phyloP scores from a whole-genome alignment of 2,113 vertebrate genomes.

The Passer domesticus region DNA sequence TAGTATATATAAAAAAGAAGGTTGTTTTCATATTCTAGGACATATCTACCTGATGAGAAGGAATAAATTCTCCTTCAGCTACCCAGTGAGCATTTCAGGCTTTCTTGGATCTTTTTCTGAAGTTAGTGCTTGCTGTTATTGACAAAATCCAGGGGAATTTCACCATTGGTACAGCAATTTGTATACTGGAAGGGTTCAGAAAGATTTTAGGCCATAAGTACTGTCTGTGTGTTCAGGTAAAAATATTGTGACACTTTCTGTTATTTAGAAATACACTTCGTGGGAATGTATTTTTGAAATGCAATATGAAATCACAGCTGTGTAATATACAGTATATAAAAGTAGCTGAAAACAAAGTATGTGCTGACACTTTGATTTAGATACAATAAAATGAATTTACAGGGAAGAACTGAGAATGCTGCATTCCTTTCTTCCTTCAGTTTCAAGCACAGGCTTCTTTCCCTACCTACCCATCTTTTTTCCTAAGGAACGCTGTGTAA shows the following conservation, averaged over 20 bases:
- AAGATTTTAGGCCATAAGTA: background rate
- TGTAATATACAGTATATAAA: slow-evolving; percentile 18
- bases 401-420: slow-evolving; percentile 39
- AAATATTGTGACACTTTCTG: slow-evolving; percentile 4
- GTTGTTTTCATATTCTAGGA: background rate
- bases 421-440: slow-evolving; percentile 35
- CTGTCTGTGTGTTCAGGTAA: background rate
- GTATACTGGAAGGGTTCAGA: background rate
- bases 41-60: background rate
- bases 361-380: slow-evolving; percentile 65
- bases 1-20: background rate
- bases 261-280: slow-evolving; percentile 26
- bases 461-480: background rate
- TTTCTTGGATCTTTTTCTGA: background rate
- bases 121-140: background rate
- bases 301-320: slow-evolving; percentile 29
- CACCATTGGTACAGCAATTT: background rate
- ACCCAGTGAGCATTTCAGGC: background rate
- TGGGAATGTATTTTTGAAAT: slow-evolving; percentile 23
- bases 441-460: slow-evolving; percentile 16
- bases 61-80: background rate
- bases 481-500: background rate
- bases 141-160: background rate
- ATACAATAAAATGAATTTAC: slow-evolving; percentile 66
- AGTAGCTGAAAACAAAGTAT: slow-evolving; percentile 54